Conservation (phyloP, 2,113 vertebrate genomes). For the Abramis brama region DNA sequence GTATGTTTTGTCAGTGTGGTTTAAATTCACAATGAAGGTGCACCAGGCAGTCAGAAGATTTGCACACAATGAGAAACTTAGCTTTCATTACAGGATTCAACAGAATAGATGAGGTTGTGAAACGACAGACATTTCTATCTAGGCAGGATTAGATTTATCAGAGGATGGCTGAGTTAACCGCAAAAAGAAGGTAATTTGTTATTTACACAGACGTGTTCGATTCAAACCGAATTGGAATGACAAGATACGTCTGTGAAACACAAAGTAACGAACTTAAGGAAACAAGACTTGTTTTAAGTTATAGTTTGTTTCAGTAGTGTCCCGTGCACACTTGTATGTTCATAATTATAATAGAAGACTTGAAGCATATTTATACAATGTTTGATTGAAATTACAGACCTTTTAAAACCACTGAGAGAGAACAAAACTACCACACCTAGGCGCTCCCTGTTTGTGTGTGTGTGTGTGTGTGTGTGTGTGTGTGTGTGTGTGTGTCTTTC, state of each 20-base stretch:
- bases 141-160: not conserved
- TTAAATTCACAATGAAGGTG: not conserved
- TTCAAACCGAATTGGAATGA: slow-evolving; percentile 1
- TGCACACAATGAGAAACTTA: slow-evolving; percentile 1
- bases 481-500: not conserved
- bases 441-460: not conserved
- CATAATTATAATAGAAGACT: not conserved
- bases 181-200: not conserved
- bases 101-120: not conserved
- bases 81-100: not conserved
- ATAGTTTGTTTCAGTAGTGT: not conserved
- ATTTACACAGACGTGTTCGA: not conserved
- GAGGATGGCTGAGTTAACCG: not conserved
- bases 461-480: not conserved
- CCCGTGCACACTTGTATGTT: not conserved
- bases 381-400: not conserved
- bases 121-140: not conserved
- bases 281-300: not conserved
- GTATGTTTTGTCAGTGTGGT: not conserved
- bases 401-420: not conserved
- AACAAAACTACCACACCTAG: not conserved
- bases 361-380: not conserved
- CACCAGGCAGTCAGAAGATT: not conserved
- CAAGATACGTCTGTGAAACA: not conserved
- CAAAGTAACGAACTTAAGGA: not conserved